A percentile compares a stretch with the other conserved stretches of the same genome.
phyloP scores from a whole-genome alignment of 1,140 invertebrate genomes.

The Drosophila murphyi region DNA sequence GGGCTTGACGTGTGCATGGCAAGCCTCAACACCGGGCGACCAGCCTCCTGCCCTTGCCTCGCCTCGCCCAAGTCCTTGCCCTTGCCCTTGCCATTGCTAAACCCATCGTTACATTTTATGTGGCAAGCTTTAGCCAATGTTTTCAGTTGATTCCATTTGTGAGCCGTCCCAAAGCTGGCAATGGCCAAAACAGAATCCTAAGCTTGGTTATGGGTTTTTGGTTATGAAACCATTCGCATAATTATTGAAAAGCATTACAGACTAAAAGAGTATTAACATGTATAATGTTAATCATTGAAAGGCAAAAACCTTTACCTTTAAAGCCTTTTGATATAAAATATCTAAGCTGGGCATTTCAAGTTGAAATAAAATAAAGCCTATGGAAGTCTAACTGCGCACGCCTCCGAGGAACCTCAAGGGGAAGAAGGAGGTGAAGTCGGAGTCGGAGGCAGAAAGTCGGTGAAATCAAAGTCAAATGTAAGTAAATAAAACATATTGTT shows the following conservation, averaged over 20 bases:
- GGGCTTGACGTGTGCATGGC: constrained; percentile 1
- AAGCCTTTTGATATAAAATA: not conserved
- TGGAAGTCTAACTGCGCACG: constrained; percentile 24
- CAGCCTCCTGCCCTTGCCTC: not conserved
- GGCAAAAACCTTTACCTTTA: not conserved
- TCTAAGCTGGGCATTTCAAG: not conserved
- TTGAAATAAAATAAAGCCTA: constrained; percentile 31
- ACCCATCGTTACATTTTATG: constrained; percentile 39
- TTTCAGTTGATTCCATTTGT: constrained; percentile 19
- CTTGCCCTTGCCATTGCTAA: constrained; percentile 3
- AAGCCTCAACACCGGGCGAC: not conserved
- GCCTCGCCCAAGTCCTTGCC: not conserved
- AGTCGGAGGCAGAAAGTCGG: constrained; percentile 9
- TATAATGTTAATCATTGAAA: no score
- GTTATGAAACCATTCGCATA: not conserved
- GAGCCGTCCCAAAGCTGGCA: constrained; percentile 4
- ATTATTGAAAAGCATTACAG: not conserved
- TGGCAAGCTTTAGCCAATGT: constrained; percentile 9
- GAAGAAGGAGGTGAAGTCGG: not conserved
- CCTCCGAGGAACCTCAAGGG: constrained; percentile 1
- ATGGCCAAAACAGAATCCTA: not conserved
- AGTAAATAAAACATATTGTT: constrained; percentile 83
- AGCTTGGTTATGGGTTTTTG: not conserved
- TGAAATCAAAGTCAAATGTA: constrained; percentile 81
- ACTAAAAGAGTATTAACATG: not conserved